A percentile compares a stretch with the other conserved stretches of the same genome.
Conservation (phyloP, 2,888 invertebrate species). For the Caenorhabditis drosophilae region DNA sequence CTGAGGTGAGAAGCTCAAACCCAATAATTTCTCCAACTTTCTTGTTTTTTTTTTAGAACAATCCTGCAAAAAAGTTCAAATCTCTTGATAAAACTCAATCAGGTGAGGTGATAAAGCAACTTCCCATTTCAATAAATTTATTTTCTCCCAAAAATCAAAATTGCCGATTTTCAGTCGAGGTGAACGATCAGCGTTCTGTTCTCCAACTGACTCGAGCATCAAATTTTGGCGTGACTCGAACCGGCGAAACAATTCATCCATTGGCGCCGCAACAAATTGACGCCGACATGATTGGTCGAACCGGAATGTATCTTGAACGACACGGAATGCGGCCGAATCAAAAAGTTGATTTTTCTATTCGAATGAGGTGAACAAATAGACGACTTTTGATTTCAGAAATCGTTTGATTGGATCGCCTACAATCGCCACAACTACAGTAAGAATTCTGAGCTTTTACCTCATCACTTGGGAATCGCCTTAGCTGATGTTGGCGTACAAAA, state of each 20-base stretch:
- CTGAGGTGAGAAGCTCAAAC: too few relatives aligned
- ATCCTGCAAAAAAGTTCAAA: not conserved
- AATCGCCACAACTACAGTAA: conserved; percentile 24
- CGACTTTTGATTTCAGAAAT: conserved; percentile 8
- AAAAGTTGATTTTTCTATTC: too few relatives aligned
- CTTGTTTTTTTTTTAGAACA: not conserved
- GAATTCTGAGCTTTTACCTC: conserved; percentile 5
- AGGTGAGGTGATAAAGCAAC: too few relatives aligned
- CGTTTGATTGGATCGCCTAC: conserved; percentile 33
- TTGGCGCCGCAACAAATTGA: conserved; percentile 6
- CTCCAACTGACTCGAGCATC: too few relatives aligned
- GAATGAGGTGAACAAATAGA: not conserved
- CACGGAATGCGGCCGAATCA: conserved; percentile 12
- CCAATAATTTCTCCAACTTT: not conserved
- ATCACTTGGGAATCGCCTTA: conserved; percentile 14
- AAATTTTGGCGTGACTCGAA: too few relatives aligned
- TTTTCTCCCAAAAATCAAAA: too few relatives aligned
- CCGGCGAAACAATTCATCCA: conserved; percentile 1
- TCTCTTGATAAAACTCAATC: too few relatives aligned
- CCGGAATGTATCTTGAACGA: conserved; percentile 37
- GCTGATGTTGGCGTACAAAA: conserved; percentile 27
- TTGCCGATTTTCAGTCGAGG: too few relatives aligned
- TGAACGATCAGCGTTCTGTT: too few relatives aligned
- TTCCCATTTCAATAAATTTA: too few relatives aligned
- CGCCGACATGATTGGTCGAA: conserved; percentile 22